Evolutionary conservation across 2,113 vertebrate genomes (phyloP).

Genomic region (Spea bombifrons): DNA sequence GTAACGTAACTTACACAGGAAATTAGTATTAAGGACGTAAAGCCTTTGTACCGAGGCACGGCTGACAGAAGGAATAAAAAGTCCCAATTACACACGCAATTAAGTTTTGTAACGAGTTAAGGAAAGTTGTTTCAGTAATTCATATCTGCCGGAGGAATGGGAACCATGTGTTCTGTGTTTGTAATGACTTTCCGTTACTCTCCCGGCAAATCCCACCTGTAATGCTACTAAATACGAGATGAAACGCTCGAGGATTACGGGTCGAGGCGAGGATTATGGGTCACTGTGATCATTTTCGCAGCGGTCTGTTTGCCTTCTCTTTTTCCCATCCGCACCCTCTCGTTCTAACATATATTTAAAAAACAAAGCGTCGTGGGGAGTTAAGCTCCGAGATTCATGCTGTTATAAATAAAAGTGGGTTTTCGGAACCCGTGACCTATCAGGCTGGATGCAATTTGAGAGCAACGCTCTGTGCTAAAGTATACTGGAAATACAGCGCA

Average conservation of each 20-base stretch:
- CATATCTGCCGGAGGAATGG: not conserved
- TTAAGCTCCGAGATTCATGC: too few relatives aligned
- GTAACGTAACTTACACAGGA: slow-evolving; percentile 10
- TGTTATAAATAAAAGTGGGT: too few relatives aligned
- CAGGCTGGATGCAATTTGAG: too few relatives aligned
- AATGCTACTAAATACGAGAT: slow-evolving; percentile 2
- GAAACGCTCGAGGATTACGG: not conserved
- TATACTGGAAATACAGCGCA: too few relatives aligned
- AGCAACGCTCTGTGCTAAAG: too few relatives aligned
- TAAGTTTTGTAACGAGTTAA: slow-evolving; percentile 1
- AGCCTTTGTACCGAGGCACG: slow-evolving; percentile 5
- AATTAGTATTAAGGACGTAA: slow-evolving; percentile 7
- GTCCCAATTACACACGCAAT: slow-evolving; percentile 28
- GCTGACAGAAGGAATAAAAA: not conserved
- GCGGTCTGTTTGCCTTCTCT: not conserved
- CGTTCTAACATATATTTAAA: too few relatives aligned
- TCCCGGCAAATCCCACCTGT: slow-evolving; percentile 25
- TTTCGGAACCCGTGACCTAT: too few relatives aligned
- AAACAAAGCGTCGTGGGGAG: too few relatives aligned
- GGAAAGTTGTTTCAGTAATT: not conserved
- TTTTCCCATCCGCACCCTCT: slow-evolving; percentile 22
- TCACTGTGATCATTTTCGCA: not conserved
- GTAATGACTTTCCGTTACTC: slow-evolving; percentile 15
- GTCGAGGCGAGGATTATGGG: slow-evolving; percentile 1
- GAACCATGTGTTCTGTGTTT: slow-evolving; percentile 15